Conservation (phyloP, 2,888 invertebrate genomes). For the Aleiodes alternator region DNA sequence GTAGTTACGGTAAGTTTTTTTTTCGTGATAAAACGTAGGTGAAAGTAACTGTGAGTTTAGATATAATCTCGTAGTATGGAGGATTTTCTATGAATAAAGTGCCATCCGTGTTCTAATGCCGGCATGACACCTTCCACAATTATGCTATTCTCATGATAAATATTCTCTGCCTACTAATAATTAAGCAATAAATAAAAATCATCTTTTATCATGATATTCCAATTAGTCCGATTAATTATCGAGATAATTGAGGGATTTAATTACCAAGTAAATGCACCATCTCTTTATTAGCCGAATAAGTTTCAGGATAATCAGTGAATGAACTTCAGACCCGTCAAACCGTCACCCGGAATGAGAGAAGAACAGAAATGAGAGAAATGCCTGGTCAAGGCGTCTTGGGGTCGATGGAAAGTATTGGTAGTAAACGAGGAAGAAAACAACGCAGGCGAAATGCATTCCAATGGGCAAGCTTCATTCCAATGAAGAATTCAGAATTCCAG, state of each 20-base stretch:
- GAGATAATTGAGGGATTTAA: neutral
- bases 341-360: constrained; percentile 6
- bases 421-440: constrained; percentile 44
- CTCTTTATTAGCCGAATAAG: neutral
- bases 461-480: constrained; percentile 38
- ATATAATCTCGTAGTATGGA: too few species aligned
- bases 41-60: too few species aligned
- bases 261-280: neutral
- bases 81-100: too few species aligned
- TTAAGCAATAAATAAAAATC: neutral
- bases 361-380: constrained; percentile 26
- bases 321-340: neutral
- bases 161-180: neutral
- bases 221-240: constrained; percentile 21
- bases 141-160: too few species aligned
- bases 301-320: constrained; percentile 11
- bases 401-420: constrained; percentile 37
- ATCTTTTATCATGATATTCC: constrained; percentile 10
- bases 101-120: neutral
- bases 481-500: constrained; percentile 46
- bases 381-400: constrained; percentile 20
- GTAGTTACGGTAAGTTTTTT: too few species aligned
- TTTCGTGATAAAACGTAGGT: too few species aligned
- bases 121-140: too few species aligned
- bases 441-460: constrained; percentile 42